Evolutionary conservation across 2,888 invertebrate species (phyloP), one percentile per base, ranked within the genome.

Genomic region (Oscheius myriophilus): DNA sequence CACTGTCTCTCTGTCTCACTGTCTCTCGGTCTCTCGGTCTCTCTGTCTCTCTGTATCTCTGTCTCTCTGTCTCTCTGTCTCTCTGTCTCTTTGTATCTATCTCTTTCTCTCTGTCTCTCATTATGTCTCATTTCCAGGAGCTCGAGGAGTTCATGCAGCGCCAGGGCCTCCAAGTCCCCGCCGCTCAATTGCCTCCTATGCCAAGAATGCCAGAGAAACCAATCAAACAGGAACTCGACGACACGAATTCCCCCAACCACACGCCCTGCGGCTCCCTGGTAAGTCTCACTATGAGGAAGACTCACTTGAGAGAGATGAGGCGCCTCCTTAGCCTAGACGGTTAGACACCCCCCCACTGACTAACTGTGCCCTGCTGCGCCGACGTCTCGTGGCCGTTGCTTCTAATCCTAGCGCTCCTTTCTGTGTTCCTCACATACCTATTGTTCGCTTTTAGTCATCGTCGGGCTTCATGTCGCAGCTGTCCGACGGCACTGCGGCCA

Each of bases 141-240:
- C 74, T 85, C 62, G 85, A 85, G 66, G 79, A 81, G n/a, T 78
- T 79, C 61, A 70, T 85, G 69, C 72, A 80, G 46, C 75, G 82
- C 57, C 80, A 83, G 39, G 84, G 85, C 1, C 71, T 85, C n/a
- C 75, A 81, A 43, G 71, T 81, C 6, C 85, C 85, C 11, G 80
- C 81, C 23, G 67, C 65, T 21, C 75, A 78, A 33, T 52, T 80
- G 65, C 79, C 80, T 23, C 76, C 78, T 14, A 69, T 76, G 12
- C 73, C 77, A 25, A 58, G 66, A 61, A 52, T 70, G 25, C 71
- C 80, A 26, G 75, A 76, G 25, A 67, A 80, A 41, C 80, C 77
- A 14, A 86, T 85, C 66, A 85, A 85, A 63, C 84, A 86, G 65
- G 85, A 85, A 62, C 75, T 83, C n/a, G 85, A 85, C 41, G 84